Base-by-base conservation (phyloP, 1,140 invertebrate species). In the Eriocheir sinensis region DNA sequence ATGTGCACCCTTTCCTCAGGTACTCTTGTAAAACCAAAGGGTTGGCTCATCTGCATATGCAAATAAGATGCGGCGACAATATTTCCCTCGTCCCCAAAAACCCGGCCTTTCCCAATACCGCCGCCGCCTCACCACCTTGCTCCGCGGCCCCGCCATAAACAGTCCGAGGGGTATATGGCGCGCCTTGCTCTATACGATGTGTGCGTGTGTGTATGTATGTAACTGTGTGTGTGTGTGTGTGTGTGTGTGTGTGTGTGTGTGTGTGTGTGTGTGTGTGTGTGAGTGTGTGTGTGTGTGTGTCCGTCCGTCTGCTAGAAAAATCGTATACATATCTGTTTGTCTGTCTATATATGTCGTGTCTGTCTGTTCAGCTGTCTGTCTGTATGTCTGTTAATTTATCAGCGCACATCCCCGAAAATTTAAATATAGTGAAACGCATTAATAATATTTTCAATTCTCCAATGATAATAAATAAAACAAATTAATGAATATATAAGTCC, bases 1-100 rank as follows among this genome's bases (percentile, higher is more conserved):
- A 90, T 90, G 60, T 30, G 60, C 48, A 72, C 44, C 48, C 89
- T 72, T 90, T 72, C 89, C 48, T 72, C 89, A 90, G 89, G 89
- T 90, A 90, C 89, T 90, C 89, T 72, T 72, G 89, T 90, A 90
- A 90, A 90, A 90, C 89, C 48, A 90, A 72, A 90, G 36, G 89
- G 89, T 21, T 48, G 36, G 89, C 60, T 90, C 89, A 90, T 90
- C 89, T 90, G 89, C 89, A 90, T 90, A 90, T 90, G 89, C 89
- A 90, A 90, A 90, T 90, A 41, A 36, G 30, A 36, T 90, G 48
- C 53, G 89, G 89, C 34, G 32, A 90, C 32, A 44, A 60, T 36
- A 36, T 90, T 90, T 90, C 44, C 89, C 38, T 30, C 36, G 1
- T 41, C 44, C 81, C 81, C 53, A 21, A 36, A 72, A 72, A 34